phyloP scores from a whole-genome alignment of 30 jellyfish, hydroid and myxozoan species.

The Rhopilema esculentum region DNA sequence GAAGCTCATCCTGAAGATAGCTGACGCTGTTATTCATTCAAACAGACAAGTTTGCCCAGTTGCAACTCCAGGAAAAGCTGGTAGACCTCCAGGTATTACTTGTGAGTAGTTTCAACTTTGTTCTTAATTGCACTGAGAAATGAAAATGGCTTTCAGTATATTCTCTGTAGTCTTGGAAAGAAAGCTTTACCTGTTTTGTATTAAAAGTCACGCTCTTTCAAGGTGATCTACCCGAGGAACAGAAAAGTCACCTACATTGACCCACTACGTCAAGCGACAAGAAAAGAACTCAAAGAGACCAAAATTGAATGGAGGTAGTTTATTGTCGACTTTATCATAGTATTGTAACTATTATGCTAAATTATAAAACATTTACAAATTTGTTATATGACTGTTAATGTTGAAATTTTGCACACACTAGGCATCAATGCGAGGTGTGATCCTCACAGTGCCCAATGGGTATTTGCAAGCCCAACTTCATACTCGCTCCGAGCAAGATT shows the following conservation, averaged over 20 bases:
- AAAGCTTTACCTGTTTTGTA: neutral
- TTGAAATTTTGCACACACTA: neutral
- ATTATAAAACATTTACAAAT: neutral
- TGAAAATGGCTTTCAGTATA: neutral
- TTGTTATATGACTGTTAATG: neutral
- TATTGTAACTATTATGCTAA: neutral
- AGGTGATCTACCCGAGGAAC: neutral
- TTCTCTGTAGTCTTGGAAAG: neutral
- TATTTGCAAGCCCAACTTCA: neutral
- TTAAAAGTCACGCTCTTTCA: neutral
- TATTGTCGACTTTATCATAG: neutral
- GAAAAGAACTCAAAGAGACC: neutral
- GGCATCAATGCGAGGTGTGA: conserved; percentile 5
- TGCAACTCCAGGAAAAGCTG: conserved; percentile 44
- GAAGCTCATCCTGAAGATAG: neutral
- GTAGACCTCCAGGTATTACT: neutral
- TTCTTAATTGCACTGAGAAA: neutral
- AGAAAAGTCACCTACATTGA: neutral
- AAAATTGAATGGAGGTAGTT: neutral
- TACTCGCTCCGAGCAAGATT: neutral
- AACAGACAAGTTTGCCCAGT: neutral
- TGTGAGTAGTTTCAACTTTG: neutral
- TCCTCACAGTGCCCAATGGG: too few relatives aligned
- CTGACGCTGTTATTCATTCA: conserved; percentile 31
- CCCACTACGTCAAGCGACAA: neutral